Conservation (phyloP, 2,888 invertebrate species). For the Thymelicus sylvestris region DNA sequence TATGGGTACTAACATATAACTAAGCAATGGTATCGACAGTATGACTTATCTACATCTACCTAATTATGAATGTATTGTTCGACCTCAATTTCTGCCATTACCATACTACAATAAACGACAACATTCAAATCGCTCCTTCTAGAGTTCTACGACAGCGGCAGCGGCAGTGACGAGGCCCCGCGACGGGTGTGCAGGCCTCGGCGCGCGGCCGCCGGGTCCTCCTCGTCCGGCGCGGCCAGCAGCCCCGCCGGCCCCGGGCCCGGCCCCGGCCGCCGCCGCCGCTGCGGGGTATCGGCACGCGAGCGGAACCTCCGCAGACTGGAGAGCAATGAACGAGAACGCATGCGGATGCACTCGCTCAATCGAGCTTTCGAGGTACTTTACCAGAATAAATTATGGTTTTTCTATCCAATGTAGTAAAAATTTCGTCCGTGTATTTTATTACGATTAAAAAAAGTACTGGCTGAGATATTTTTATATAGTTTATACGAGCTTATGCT, state of each 20-base stretch:
- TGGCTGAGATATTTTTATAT: no score
- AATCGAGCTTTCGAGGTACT: conserved; percentile 95
- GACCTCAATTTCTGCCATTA: no score
- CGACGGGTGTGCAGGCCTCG: conserved; percentile 62
- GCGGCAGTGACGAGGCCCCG: conserved; percentile 67
- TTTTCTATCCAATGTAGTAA: no score
- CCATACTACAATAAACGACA: no score
- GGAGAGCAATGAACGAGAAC: conserved; percentile 95
- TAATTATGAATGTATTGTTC: no score
- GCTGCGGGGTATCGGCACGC: conserved; percentile 91
- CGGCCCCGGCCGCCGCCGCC: conserved; percentile 85
- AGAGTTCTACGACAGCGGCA: conserved; percentile 76
- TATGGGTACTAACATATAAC: no score
- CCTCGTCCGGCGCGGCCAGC: conserved; percentile 63
- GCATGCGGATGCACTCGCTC: conserved; percentile 96
- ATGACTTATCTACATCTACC: no score
- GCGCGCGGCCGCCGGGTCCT: conserved; percentile 58
- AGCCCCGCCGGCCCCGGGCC: conserved; percentile 48
- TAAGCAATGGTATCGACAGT: no score
- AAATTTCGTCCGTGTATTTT: no score
- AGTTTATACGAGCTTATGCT: no score
- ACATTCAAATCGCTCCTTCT: conserved; percentile 43
- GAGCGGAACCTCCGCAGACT: conserved; percentile 94
- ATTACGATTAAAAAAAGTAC: no score
- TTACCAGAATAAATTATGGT: no score